These are phyloP conservation scores for Cisticola juncidis DNA, from an alignment of 2,113 vertebrate species.

Conservation along the genomic window DNA sequence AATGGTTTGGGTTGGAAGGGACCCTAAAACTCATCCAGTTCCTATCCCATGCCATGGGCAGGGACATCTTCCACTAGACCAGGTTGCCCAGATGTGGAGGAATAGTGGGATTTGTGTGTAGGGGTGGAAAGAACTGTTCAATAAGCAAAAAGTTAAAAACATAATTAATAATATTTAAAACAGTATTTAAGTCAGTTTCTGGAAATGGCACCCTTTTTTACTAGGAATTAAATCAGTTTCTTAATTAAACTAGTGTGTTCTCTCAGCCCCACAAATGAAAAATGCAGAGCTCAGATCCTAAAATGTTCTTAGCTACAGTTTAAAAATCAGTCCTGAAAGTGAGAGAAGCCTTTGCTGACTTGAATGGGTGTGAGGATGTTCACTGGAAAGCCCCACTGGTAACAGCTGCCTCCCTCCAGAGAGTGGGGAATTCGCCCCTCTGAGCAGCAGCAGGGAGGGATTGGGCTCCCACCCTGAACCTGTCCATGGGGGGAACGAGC, in stretches of 20 bases:
- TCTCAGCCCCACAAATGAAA: background rate
- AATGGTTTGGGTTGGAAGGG: background rate
- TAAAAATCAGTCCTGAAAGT: background rate
- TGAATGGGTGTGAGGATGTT: background rate
- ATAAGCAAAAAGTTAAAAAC: background rate
- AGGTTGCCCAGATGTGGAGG: background rate
- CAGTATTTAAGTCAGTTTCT: background rate
- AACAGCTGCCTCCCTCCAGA: background rate
- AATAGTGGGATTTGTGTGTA: background rate
- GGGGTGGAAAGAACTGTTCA: background rate
- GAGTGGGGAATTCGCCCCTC: background rate
- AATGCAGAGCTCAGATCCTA: background rate
- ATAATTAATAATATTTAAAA: background rate
- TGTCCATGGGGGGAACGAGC: background rate
- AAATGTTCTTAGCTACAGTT: background rate
- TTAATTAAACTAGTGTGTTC: background rate
- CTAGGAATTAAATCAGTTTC: background rate
- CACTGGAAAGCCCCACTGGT: background rate
- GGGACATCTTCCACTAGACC: background rate
- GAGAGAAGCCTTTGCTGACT: background rate
- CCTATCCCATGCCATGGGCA: background rate
- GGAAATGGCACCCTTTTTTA: background rate
- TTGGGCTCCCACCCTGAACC: background rate
- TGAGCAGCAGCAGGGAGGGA: background rate
- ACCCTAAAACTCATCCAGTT: background rate